Conservation (phyloP, 2,888 invertebrate species). For the Heliothis peltigera region DNA sequence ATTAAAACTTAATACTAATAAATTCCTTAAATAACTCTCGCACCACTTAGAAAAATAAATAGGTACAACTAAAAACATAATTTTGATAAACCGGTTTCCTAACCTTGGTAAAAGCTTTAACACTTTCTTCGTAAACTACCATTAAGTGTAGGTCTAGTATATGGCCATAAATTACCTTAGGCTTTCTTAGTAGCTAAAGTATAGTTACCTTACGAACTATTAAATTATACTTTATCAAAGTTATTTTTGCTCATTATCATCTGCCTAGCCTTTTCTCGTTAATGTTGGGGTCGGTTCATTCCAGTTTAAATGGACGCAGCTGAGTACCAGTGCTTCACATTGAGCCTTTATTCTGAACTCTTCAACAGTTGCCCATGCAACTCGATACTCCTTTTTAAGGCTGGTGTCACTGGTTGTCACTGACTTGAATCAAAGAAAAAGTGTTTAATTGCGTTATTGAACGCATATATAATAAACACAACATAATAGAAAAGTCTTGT, state of each 20-base stretch:
- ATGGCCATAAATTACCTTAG: constrained; percentile 32
- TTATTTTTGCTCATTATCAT: background rate
- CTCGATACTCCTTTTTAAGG: too few species aligned
- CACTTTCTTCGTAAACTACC: constrained; percentile 23
- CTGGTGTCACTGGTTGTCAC: too few species aligned
- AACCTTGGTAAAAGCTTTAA: constrained; percentile 13
- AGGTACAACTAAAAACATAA: constrained; percentile 12
- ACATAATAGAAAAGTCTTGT: too few species aligned
- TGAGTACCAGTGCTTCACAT: too few species aligned
- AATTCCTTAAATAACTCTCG: background rate
- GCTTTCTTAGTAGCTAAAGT: constrained; percentile 25
- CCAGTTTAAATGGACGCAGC: too few species aligned
- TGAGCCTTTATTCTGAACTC: too few species aligned
- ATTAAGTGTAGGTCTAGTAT: constrained; percentile 37
- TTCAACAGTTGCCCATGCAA: too few species aligned
- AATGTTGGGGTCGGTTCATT: too few species aligned
- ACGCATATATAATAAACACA: too few species aligned
- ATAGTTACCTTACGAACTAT: background rate
- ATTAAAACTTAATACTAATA: background rate
- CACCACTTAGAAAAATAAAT: constrained; percentile 8
- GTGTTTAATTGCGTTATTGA: too few species aligned
- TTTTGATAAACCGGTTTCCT: constrained; percentile 34
- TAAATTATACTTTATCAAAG: constrained; percentile 10
- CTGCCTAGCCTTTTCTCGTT: too few species aligned
- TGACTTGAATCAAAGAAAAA: too few species aligned